Evolutionary conservation across 2,797 vertebrate species (phyloP).

Genomic region (Hozukius guyotensis): DNA sequence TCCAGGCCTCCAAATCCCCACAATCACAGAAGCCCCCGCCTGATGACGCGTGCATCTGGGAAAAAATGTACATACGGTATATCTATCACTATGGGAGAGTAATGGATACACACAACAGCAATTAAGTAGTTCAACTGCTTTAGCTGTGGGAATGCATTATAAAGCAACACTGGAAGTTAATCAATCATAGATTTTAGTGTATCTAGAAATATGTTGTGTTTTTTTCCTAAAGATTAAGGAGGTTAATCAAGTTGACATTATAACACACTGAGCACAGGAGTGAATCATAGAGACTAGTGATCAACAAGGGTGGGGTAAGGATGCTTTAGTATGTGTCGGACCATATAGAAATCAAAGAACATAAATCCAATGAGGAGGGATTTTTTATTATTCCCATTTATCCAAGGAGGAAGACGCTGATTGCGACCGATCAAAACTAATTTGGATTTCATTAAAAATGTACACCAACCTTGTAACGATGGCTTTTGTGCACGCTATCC

Average conservation of each 20-base stretch:
- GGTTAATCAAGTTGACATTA: neutral
- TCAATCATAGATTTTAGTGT: neutral
- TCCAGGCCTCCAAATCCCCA: constrained; percentile 97
- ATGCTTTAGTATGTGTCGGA: neutral
- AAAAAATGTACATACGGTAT: constrained; percentile 27
- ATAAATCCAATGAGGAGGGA: neutral
- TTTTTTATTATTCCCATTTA: neutral
- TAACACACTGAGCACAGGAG: neutral
- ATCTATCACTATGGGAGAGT: constrained; percentile 16
- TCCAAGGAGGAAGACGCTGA: neutral
- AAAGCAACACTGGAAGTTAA: neutral
- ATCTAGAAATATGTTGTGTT: neutral
- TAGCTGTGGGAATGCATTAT: constrained; percentile 19
- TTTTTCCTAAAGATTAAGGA: neutral
- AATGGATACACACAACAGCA: constrained; percentile 1
- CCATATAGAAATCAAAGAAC: neutral
- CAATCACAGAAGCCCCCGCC: constrained; percentile 99
- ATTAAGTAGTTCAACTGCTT: constrained; percentile 7
- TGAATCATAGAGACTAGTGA: neutral
- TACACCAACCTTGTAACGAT: constrained; percentile 94
- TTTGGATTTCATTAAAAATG: neutral
- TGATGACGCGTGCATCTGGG: constrained; percentile 95
- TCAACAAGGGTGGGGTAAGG: neutral
- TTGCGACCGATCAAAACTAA: neutral
- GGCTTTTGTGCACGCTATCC: constrained; percentile 95